Base-by-base conservation (phyloP, 1,140 invertebrate species). In the Charaxes varanes region DNA sequence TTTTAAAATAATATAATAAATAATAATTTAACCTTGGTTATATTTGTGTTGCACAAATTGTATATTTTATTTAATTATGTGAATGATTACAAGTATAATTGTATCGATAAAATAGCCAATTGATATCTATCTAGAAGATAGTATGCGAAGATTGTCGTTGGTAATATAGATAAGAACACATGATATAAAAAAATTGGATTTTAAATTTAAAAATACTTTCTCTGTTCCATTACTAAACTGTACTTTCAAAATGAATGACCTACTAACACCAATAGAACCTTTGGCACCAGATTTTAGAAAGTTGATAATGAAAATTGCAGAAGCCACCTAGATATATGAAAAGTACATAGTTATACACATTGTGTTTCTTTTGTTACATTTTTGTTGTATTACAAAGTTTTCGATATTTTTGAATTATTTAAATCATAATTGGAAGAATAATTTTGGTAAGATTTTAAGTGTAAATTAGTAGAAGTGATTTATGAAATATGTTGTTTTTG, bases 181-280 rank as follows among this genome's bases (percentile, higher is more conserved):
- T 15, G 12, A 10, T 14, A 24, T 35, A 10, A 30, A 21, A 19
- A 28, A 35, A 35, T 43, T 30, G n/a, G n/a, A n/a, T n/a, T n/a
- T n/a, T n/a, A n/a, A n/a, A n/a, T n/a, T n/a, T n/a, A n/a, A n/a
- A n/a, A n/a, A n/a, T n/a, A 33, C 30, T 33, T 33, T 33, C 30
- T 28, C 26, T 8, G 22, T 43, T 35, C 22, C 24, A 11, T 24
- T 30, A 23, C 32, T 21, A n/a, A 42, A 24, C 19, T 37, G 14
- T 17, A 38, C 28, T 40, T 46, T 46, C 23, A 21, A 46, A 46
- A 18, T 33, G 43, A 21, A 15, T n/a, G n/a, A n/a, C n/a, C 36
- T 30, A 35, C 36, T 41, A 8, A 34, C 44, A 47, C 32, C 18
- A 24, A 47, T 47, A 34, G 17, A 26, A 22, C 12, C 10, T 27